Evolutionary conservation across 2,888 invertebrate genomes (phyloP), one percentile per base, ranked within the genome.

Genomic region (Drosophila emarginata): DNA sequence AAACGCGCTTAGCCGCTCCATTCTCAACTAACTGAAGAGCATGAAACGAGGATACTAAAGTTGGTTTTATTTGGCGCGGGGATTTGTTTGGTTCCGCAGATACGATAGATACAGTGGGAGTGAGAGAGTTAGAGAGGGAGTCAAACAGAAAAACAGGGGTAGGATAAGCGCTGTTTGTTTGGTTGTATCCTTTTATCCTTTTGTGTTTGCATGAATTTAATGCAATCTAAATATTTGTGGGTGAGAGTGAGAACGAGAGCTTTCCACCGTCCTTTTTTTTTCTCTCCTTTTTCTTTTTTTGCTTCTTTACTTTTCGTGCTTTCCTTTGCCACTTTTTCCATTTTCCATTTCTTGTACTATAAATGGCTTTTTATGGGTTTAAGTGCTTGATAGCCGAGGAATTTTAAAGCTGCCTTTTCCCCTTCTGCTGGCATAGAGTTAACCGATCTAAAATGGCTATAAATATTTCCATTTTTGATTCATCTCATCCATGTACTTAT

Each of bases 181-280:
- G 45, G 45, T 45, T 45, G 45, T 45, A 45, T 45, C 45, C 84
- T 83, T 71, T 80, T 87, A 82, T 87, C 73, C 79, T 88, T 85
- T 88, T 75, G 81, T 82, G 87, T 82, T 82, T 88, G 88, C 82
- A 78, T 74, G 84, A 88, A 80, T 82, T 88, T 88, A 82, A 86
- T 88, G 88, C 88, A 82, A 88, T 88, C 88, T 86, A 82, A 82
- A 82, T 88, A 88, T 82, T 82, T 86, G 82, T 74, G 86, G 78
- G 75, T 64, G 70, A 61, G 63, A 72, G 72, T 67, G 72, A 69
- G 69, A 71, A 71, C 45, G 45, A 45, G 45, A 45, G 40, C 15
- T 70, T 62, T 61, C 54, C 53, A 52, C 65, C 36, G 14, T 50
- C 64, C 52, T 18, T 5, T 32, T 23, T 52, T 39, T 18, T 54